Percentiles rank a stretch among this genome's conserved stretches.
These are phyloP conservation scores for Eurystomus gularis DNA, from an alignment of 2,113 vertebrate species.

Conservation along the genomic window DNA sequence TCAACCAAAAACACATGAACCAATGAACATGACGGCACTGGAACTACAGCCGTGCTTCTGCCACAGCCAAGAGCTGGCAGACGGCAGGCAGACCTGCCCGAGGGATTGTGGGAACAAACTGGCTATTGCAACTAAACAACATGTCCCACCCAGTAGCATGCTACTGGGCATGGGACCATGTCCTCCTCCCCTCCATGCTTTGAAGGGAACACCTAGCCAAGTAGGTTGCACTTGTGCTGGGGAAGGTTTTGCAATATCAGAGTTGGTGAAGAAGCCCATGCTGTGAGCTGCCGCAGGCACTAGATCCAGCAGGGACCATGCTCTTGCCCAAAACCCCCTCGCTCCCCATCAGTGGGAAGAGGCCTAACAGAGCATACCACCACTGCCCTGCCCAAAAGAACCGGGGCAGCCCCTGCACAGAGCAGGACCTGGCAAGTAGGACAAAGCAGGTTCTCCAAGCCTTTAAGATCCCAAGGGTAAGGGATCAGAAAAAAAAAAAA, in stretches of 20 bases:
- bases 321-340: neutral
- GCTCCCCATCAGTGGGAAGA: neutral
- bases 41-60: neutral
- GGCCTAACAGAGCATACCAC: neutral
- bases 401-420: fast-evolving
- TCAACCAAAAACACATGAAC: neutral
- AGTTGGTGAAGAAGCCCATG: neutral
- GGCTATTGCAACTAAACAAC: neutral
- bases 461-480: neutral
- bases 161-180: fast-evolving
- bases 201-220: neutral
- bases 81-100: neutral
- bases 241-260: neutral
- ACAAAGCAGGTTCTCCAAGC: neutral
- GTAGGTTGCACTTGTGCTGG: neutral
- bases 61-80: neutral
- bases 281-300: neutral
- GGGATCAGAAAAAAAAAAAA: neutral
- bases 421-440: neutral
- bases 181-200: fast-evolving
- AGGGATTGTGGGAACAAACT: neutral
- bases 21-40: fast-evolving
- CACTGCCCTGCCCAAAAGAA: neutral
- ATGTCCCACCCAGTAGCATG: neutral
- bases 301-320: neutral